Evolutionary conservation across 35 echinoderm and acorn worm species (phyloP), one percentile per base, ranked within the genome.

Genomic region (Patiria miniata): DNA sequence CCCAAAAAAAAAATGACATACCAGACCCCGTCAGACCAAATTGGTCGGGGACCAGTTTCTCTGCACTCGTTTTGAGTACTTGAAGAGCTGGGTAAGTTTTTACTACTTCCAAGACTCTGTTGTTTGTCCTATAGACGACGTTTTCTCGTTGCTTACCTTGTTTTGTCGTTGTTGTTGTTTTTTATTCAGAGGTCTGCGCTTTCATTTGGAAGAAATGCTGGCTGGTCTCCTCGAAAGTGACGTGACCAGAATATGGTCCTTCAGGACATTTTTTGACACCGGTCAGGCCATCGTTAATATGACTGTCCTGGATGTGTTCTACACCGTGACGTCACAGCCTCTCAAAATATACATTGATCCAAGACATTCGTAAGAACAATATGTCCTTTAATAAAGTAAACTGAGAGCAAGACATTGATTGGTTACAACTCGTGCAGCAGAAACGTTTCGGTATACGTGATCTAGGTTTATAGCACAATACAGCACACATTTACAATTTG

Each of bases 201-300:
- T 32, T n/a, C 39, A 82, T 38, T 51, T 97, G 2, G 90, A 87
- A 39, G 54, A 51, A 8, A 79, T 99, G 82, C 93, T 99, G 6
- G 93, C 90, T n/a, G 93, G 96, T 44, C 59, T 99, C 8, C 91
- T 99, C 85, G 96, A 99, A 79, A 90, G 86, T 28, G 52, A 94
- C 50, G 52, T 83, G 18, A 83, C 28, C 18, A 94, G 39, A 38
- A 94, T 99, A 83, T 95, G 86, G 88, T 89, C 96, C 12, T 99
- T 99, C 52, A 60, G 89, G 34, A 37, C 39, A 23, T 90, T 95
- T 18, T 91, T 94, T 76, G 18, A 81, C 16, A 47, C 40, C 16
- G 86, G 80, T 23, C 89, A 91, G 28, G 69, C 57, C 39, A 94
- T 99, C 36, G 52, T 87, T 7, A 79, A 78, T 17, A 82, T 82